Evolutionary conservation across 2,888 invertebrate species (phyloP).

Genomic region (Xanthia icteritia): DNA sequence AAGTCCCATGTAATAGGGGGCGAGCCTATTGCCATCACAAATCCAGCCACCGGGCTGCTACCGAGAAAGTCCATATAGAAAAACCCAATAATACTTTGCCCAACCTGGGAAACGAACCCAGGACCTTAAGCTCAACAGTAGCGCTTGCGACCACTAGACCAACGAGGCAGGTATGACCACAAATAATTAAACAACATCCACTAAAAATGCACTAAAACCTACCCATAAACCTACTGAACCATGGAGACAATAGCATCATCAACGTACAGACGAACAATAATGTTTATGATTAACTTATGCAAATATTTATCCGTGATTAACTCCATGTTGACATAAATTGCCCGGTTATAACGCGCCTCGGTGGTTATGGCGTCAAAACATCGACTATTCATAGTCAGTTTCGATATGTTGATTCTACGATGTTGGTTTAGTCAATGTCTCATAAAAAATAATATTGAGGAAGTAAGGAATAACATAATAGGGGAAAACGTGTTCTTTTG

Average conservation of each 20-base stretch:
- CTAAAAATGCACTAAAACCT: slow-evolving; percentile 2
- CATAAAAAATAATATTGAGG: slow-evolving; percentile 48
- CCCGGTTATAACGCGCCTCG: slow-evolving; percentile 68
- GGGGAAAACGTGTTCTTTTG: slow-evolving; percentile 22
- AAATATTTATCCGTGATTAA: slow-evolving; percentile 82
- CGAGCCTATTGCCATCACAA: too few relatives aligned
- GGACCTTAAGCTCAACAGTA: too few relatives aligned
- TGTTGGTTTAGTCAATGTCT: slow-evolving; percentile 46
- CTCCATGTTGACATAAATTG: slow-evolving; percentile 75
- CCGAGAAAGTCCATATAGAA: too few relatives aligned
- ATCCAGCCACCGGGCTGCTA: too few relatives aligned
- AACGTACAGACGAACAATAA: slow-evolving; percentile 69
- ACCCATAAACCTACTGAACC: slow-evolving; percentile 38
- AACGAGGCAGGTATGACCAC: too few relatives aligned
- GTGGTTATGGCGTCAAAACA: slow-evolving; percentile 66
- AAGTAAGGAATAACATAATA: slow-evolving; percentile 4
- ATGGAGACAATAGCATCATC: slow-evolving; percentile 70
- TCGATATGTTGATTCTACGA: slow-evolving; percentile 43
- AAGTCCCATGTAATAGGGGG: too few relatives aligned
- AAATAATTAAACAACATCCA: neutral
- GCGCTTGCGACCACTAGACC: too few relatives aligned
- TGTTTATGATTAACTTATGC: slow-evolving; percentile 80
- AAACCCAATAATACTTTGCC: too few relatives aligned
- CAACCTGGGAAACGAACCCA: too few relatives aligned
- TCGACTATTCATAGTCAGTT: slow-evolving; percentile 55